Evolutionary conservation across 2,888 invertebrate genomes (phyloP).

Genomic region (Deilephila elpenor): DNA sequence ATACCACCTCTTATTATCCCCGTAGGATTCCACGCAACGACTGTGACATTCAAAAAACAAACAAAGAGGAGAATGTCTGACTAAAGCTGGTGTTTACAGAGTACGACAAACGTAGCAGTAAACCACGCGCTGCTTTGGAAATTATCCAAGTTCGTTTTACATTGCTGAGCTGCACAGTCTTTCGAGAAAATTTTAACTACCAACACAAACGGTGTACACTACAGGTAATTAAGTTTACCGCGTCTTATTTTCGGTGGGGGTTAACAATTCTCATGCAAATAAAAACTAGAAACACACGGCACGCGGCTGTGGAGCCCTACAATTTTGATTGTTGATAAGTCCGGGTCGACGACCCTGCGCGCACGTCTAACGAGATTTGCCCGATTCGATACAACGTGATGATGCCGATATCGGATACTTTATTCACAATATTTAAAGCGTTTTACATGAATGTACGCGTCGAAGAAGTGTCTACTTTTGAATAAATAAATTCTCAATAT

Average conservation of each 20-base stretch:
- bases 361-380: slow-evolving; percentile 74
- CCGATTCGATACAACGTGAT: slow-evolving; percentile 42
- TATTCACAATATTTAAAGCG: slow-evolving; percentile 3
- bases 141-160: slow-evolving; percentile 58
- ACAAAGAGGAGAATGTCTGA: slow-evolving; percentile 56
- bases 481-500: background rate
- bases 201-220: slow-evolving; percentile 46
- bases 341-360: slow-evolving; percentile 75
- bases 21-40: slow-evolving; percentile 33
- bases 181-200: slow-evolving; percentile 50
- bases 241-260: slow-evolving; percentile 22
- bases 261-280: slow-evolving; percentile 65
- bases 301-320: slow-evolving; percentile 57
- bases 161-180: slow-evolving; percentile 42
- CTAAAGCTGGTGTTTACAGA: slow-evolving; percentile 62
- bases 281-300: slow-evolving; percentile 45
- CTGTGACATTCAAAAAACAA: slow-evolving; percentile 53
- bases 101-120: slow-evolving; percentile 59
- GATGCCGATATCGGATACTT: slow-evolving; percentile 35
- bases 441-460: background rate
- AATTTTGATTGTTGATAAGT: slow-evolving; percentile 77
- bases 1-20: slow-evolving; percentile 16
- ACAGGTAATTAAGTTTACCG: background rate
- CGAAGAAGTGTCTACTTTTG: too few relatives aligned
- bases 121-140: slow-evolving; percentile 45